These are phyloP conservation scores for Apogon hyalosoma DNA, from an alignment of 2,797 vertebrate species.

Conservation along the genomic window DNA sequence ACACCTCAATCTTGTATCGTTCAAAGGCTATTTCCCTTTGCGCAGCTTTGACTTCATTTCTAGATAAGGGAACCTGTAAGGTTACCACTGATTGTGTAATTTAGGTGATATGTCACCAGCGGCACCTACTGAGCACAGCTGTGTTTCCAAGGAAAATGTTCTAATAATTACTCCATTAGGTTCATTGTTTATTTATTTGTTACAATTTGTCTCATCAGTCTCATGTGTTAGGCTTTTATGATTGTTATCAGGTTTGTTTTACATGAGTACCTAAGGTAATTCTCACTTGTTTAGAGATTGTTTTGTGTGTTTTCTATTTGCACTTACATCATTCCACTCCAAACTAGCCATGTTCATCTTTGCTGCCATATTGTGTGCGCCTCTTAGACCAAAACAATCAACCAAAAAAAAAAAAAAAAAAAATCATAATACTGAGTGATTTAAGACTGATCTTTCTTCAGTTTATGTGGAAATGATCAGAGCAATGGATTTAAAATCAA, in stretches of 20 bases:
- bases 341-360: slow-evolving; percentile 21
- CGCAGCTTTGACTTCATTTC: slow-evolving; percentile 26
- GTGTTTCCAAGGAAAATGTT: slow-evolving; percentile 11
- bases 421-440: not conserved
- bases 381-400: not conserved
- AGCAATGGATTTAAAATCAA: slow-evolving; percentile 37
- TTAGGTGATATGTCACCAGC: slow-evolving; percentile 16
- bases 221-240: not conserved
- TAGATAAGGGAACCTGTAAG: slow-evolving; percentile 14
- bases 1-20: slow-evolving; percentile 39
- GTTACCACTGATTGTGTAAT: slow-evolving; percentile 29
- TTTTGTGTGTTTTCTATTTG: not conserved
- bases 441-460: slow-evolving; percentile 17
- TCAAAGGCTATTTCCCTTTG: slow-evolving; percentile 42
- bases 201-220: not conserved
- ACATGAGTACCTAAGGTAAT: slow-evolving; percentile 9
- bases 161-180: slow-evolving; percentile 2
- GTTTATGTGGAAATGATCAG: slow-evolving; percentile 41
- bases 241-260: not conserved
- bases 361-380: slow-evolving; percentile 10
- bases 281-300: not conserved
- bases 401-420: too few species aligned
- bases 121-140: not conserved
- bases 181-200: slow-evolving; percentile 4
- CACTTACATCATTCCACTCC: slow-evolving; percentile 10